A percentile compares a stretch with the other conserved stretches of the same genome.
Evolutionary conservation across 2,888 invertebrate genomes (phyloP).

Genomic region (Pristionchus maxplancki): DNA sequence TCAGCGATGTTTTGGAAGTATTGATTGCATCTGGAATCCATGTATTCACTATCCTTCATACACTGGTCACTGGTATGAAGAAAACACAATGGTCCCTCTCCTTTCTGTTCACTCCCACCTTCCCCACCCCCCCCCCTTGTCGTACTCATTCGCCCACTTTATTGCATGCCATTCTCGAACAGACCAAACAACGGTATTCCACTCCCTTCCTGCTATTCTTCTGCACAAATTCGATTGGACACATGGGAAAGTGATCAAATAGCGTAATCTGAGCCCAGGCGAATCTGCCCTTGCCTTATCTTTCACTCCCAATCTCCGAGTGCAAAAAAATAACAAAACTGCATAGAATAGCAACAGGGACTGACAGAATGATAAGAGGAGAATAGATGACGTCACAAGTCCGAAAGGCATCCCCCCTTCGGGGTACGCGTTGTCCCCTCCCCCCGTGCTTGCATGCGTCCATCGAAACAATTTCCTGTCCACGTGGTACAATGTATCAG

Average conservation of each 20-base stretch:
- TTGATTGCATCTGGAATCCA: slow-evolving; percentile 67
- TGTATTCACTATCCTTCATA: no score
- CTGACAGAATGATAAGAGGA: not conserved
- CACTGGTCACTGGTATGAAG: no score
- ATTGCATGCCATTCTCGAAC: not conserved
- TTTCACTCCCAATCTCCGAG: not conserved
- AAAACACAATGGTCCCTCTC: no score
- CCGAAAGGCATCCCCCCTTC: not conserved
- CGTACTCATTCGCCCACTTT: not conserved
- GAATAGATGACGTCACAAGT: not conserved
- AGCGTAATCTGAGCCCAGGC: not conserved
- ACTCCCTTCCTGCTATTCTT: not conserved
- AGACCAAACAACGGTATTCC: slow-evolving; percentile 13
- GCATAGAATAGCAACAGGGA: not conserved
- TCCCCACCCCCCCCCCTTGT: not conserved
- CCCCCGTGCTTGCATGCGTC: not conserved
- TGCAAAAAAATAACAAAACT: not conserved
- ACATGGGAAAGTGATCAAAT: not conserved
- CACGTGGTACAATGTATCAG: not conserved
- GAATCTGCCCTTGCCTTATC: no score
- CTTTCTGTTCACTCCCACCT: no score
- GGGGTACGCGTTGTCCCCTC: not conserved
- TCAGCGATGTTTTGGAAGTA: slow-evolving; percentile 67
- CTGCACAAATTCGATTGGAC: not conserved
- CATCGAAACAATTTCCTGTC: not conserved